phyloP scores from a whole-genome alignment of 2,113 vertebrate species.

The Leptobrachium leishanense region DNA sequence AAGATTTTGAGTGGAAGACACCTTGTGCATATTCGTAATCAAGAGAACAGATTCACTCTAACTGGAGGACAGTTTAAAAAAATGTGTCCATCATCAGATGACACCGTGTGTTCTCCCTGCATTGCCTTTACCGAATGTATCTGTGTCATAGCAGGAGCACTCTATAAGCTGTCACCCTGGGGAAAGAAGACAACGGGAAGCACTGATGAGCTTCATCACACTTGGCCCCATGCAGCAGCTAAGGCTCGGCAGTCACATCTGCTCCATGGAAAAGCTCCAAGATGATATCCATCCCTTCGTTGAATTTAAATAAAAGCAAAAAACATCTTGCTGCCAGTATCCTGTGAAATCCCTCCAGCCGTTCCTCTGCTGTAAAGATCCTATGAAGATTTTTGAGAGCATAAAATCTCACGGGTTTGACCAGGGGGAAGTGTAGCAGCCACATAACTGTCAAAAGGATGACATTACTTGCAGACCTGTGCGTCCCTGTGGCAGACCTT shows the following conservation, averaged over 20 bases:
- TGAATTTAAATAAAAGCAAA: slow-evolving; percentile 21
- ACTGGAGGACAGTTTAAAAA: background rate
- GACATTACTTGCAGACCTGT: background rate
- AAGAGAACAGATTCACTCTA: background rate
- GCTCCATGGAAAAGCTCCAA: slow-evolving; percentile 16
- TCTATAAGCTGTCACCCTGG: slow-evolving; percentile 20
- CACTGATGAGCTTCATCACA: slow-evolving; percentile 42
- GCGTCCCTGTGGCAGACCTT: slow-evolving; percentile 14
- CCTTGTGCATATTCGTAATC: background rate
- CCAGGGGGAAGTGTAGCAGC: background rate
- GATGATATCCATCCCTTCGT: background rate
- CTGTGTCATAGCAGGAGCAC: slow-evolving; percentile 39
- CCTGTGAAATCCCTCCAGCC: background rate
- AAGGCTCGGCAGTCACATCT: background rate
- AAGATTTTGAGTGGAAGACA: background rate
- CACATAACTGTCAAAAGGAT: slow-evolving; percentile 22
- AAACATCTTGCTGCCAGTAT: slow-evolving; percentile 2
- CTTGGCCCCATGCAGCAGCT: slow-evolving; percentile 35
- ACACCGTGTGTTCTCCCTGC: background rate
- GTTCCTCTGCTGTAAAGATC: background rate
- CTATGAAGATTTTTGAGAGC: background rate
- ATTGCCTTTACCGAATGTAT: slow-evolving; percentile 27
- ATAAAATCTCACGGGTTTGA: slow-evolving; percentile 13
- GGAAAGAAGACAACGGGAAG: slow-evolving; percentile 6
- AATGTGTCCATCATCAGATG: background rate